Conservation (phyloP, 2,888 invertebrate genomes). For the Magallana nippona region DNA sequence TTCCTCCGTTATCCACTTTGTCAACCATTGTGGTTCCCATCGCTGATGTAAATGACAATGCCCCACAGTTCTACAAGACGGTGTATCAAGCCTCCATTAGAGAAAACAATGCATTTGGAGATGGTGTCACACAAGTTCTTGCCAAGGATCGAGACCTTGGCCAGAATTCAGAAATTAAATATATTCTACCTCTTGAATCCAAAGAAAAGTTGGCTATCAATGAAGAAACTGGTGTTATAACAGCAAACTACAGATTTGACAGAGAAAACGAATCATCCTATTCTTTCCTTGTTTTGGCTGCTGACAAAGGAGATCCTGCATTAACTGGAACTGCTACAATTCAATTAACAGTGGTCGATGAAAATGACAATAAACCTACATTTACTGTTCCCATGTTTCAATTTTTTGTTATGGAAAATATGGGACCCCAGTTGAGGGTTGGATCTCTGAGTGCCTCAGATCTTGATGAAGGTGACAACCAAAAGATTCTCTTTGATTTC, state of each 20-base stretch:
- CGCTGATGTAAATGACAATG: slow-evolving; percentile 71
- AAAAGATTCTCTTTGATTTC: slow-evolving; percentile 55
- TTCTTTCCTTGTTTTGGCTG: slow-evolving; percentile 59
- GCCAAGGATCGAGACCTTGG: slow-evolving; percentile 66
- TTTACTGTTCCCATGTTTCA: slow-evolving; percentile 61
- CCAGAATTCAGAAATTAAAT: slow-evolving; percentile 57
- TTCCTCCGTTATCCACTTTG: slow-evolving; percentile 54
- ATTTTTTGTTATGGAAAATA: slow-evolving; percentile 66
- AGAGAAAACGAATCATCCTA: slow-evolving; percentile 56
- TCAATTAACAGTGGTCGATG: slow-evolving; percentile 57
- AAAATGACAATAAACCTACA: slow-evolving; percentile 61
- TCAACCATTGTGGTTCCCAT: slow-evolving; percentile 61
- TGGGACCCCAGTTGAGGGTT: slow-evolving; percentile 58
- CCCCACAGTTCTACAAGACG: slow-evolving; percentile 63
- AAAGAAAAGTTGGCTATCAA: slow-evolving; percentile 82
- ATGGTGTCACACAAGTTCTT: slow-evolving; percentile 60
- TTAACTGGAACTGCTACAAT: slow-evolving; percentile 61
- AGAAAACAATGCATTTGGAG: slow-evolving; percentile 66
- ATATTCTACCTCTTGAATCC: slow-evolving; percentile 52
- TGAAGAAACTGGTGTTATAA: slow-evolving; percentile 81
- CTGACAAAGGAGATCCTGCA: slow-evolving; percentile 58
- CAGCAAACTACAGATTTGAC: slow-evolving; percentile 57
- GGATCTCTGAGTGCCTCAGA: slow-evolving; percentile 68
- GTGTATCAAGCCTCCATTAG: slow-evolving; percentile 59
- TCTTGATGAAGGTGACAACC: slow-evolving; percentile 63